phyloP scores from a whole-genome alignment of 2,797 vertebrate species.

The Astyanax mexicanus region DNA sequence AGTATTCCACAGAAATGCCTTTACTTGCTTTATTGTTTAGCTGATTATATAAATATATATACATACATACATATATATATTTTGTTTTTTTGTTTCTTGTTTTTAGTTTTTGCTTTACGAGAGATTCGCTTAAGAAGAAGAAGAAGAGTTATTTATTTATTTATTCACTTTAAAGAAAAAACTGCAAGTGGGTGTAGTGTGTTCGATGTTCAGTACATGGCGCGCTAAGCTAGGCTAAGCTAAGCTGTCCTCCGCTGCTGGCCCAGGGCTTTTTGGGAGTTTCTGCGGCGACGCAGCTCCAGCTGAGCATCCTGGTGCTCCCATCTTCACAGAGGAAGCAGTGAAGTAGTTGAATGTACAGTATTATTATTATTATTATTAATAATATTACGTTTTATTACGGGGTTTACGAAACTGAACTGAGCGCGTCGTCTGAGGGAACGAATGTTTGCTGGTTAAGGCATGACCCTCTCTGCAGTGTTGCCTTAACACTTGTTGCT shows the following conservation, averaged over 20 bases:
- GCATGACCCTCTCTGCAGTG: conserved; percentile 50
- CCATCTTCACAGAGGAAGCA: conserved; percentile 31
- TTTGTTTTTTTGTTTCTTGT: conserved; percentile 18
- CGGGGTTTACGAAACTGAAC: conserved; percentile 51
- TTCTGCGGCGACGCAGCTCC: neutral
- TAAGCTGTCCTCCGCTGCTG: conserved; percentile 4
- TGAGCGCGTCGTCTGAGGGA: conserved; percentile 27
- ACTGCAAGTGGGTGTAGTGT: conserved; percentile 52
- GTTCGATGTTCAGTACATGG: conserved; percentile 33
- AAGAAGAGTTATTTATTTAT: conserved; percentile 64
- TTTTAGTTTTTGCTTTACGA: conserved; percentile 49
- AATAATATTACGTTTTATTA: no score
- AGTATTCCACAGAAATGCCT: conserved; percentile 61
- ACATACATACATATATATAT: conserved; percentile 24
- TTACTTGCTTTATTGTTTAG: conserved; percentile 46
- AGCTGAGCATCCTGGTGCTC: neutral
- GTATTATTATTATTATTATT: conserved; percentile 60
- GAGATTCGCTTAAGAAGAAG: conserved; percentile 51
- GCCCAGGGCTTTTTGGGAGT: conserved; percentile 2
- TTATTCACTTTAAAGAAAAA: conserved; percentile 62
- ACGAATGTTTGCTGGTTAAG: conserved; percentile 53
- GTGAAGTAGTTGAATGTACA: conserved; percentile 61
- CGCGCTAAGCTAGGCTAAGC: conserved; percentile 21
- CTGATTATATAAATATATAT: conserved; percentile 28
- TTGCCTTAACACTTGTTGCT: conserved; percentile 51